phyloP scores from a whole-genome alignment of 1,140 invertebrate genomes.

The Trichoplusia ni region DNA sequence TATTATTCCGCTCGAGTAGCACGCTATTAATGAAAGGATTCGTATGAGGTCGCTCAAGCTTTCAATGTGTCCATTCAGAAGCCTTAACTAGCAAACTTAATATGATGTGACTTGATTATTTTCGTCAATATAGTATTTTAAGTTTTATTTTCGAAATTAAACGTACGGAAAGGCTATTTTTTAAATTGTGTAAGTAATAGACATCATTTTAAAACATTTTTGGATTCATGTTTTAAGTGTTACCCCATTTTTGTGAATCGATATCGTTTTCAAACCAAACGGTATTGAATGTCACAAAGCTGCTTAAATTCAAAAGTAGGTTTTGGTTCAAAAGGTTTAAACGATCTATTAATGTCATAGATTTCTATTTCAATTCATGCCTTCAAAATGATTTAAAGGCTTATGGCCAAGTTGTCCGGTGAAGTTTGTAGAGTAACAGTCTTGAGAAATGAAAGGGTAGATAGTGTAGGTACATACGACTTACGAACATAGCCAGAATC shows the following conservation, averaged over 20 bases:
- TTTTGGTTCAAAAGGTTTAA: not conserved
- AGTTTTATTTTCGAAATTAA: no score
- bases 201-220: not conserved
- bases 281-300: not conserved
- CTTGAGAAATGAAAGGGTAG: constrained; percentile 2
- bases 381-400: constrained; percentile 5
- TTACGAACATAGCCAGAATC: not conserved
- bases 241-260: not conserved
- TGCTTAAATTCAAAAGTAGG: not conserved
- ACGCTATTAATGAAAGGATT: not conserved
- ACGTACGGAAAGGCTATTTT: not conserved
- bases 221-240: not conserved
- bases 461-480: no score
- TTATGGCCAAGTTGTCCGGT: not conserved
- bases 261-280: not conserved
- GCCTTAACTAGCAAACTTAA: no score
- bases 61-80: not conserved
- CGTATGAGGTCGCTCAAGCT: not conserved
- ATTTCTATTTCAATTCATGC: not conserved
- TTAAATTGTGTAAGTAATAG: not conserved
- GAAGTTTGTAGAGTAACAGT: not conserved
- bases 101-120: no score
- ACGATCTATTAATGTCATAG: not conserved
- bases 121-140: no score
- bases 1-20: constrained; percentile 2